Conservation (phyloP, 2,113 vertebrate species). For the Lanius ludovicianus region DNA sequence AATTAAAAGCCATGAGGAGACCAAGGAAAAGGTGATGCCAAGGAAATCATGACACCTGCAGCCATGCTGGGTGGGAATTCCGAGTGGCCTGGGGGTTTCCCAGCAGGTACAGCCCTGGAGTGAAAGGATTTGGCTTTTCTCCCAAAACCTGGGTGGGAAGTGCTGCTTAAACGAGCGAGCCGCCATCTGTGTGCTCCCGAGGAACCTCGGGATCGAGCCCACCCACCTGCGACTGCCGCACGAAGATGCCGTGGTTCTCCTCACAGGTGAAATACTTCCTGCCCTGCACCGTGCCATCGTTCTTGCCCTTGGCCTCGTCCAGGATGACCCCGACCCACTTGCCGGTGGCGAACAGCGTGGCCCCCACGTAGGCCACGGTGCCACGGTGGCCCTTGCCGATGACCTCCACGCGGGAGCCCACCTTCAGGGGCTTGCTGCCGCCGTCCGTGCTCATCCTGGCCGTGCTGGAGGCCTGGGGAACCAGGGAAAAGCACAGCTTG, state of each 20-base stretch:
- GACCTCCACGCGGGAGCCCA: constrained; percentile 93
- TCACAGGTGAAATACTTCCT: constrained; percentile 93
- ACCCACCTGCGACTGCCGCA: constrained; percentile 92
- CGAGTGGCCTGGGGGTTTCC: not conserved
- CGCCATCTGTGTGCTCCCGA: rapidly evolving
- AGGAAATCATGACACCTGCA: not conserved
- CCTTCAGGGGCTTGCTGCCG: constrained; percentile 82
- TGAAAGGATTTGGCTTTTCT: rapidly evolving
- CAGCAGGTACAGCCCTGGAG: no score
- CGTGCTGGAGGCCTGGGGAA: constrained; percentile 78
- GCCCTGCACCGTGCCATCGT: constrained; percentile 94
- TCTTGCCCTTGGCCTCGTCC: constrained; percentile 95
- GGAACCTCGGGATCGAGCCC: not conserved
- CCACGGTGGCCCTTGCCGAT: constrained; percentile 95
- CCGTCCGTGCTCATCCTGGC: constrained; percentile 91
- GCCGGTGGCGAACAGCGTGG: constrained; percentile 92
- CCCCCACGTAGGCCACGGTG: constrained; percentile 92
- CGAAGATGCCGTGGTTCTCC: constrained; percentile 94
- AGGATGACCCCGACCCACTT: constrained; percentile 98
- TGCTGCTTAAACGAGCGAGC: rapidly evolving
- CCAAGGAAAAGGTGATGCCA: not conserved
- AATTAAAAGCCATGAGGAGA: not conserved
- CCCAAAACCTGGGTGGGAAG: rapidly evolving
- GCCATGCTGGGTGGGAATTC: not conserved
- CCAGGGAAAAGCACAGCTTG: rapidly evolving